A percentile compares a stretch with the other conserved stretches of the same genome.
Evolutionary conservation across 1,140 invertebrate species (phyloP).

Genomic region (Spodoptera litura): DNA sequence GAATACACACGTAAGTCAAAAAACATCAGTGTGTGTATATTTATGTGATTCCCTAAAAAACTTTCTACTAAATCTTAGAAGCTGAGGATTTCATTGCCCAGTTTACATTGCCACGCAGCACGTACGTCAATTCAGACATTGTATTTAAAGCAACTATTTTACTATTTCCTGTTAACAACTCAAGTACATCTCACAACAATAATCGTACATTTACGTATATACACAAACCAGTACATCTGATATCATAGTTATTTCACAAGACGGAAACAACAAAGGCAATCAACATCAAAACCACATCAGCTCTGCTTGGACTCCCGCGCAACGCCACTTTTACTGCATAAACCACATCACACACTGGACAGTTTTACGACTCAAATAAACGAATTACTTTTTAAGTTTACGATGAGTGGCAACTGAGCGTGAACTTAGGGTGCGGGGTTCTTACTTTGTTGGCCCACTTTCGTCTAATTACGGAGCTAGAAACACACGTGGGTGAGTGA

Average conservation of each 20-base stretch:
- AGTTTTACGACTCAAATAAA: constrained; percentile 4
- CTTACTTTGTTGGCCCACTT: constrained; percentile 11
- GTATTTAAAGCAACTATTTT: not conserved
- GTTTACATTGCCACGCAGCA: too few species aligned
- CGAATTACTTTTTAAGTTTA: constrained; percentile 21
- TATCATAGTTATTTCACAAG: constrained; percentile 27
- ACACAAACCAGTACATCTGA: constrained; percentile 3
- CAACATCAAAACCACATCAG: constrained; percentile 31
- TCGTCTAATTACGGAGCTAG: constrained; percentile 37
- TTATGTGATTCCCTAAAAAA: too few species aligned
- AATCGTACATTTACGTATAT: not conserved
- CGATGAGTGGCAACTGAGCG: constrained; percentile 17
- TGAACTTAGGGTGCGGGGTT: constrained; percentile 17
- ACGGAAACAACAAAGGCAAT: constrained; percentile 1
- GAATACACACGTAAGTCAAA: too few species aligned
- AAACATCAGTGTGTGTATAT: too few species aligned
- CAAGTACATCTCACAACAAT: not conserved
- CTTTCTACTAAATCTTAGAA: too few species aligned
- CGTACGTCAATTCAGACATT: not conserved
- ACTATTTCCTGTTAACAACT: not conserved
- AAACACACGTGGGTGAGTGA: constrained; percentile 5
- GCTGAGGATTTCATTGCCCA: too few species aligned
- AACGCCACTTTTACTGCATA: constrained; percentile 20
- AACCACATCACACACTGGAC: constrained; percentile 8
- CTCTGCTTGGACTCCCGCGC: constrained; percentile 7